Evolutionary conservation across 2,888 invertebrate genomes (phyloP), one percentile per base, ranked within the genome.

Genomic region (Phengaris arion): DNA sequence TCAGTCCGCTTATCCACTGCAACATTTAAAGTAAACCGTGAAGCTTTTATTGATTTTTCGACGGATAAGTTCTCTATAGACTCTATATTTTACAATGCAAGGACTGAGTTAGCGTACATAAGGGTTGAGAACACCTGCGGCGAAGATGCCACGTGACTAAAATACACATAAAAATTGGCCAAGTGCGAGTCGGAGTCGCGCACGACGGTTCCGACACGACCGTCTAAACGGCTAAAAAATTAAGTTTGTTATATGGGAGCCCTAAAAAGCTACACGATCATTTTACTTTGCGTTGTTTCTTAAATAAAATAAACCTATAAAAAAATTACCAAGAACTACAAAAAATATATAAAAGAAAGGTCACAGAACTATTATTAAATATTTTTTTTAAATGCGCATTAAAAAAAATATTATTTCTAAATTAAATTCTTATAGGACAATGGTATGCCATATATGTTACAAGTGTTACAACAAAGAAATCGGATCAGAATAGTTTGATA

Each of bases 51-150:
- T 15, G 13, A 64, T 35, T 64, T 13, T 12, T 35, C 64, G 13
- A 64, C 45, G 45, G 13, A 64, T 15, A 45, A 64, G 35, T 35
- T 35, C 0, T 45, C 35, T n/a, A n/a, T n/a, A n/a, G n/a, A n/a
- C n/a, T n/a, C n/a, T 35, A 52, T 52, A 35, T 45, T 64, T 45
- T 45, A 64, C 64, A 64, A 45, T 6, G 64, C 64, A 35, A 13
- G 35, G 45, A 64, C 45, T 64, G 35, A 64, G 64, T 64, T 64
- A 64, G 64, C 64, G 35, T 64, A 64, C 64, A 45, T 64, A 13
- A 13, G 12, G 35, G 64, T 22, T 59, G 35, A 6, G 12, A 64
- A 64, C 64, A 64, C 64, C 64, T 45, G 57, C 64, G 64, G 35
- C 64, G 6, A 12, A 64, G 35, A 15, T 64, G 2, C 2, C 22